Percentiles rank a stretch among this genome's conserved stretches.
Conservation (phyloP, 2,888 invertebrate genomes). For the Allolobophora icterica region DNA sequence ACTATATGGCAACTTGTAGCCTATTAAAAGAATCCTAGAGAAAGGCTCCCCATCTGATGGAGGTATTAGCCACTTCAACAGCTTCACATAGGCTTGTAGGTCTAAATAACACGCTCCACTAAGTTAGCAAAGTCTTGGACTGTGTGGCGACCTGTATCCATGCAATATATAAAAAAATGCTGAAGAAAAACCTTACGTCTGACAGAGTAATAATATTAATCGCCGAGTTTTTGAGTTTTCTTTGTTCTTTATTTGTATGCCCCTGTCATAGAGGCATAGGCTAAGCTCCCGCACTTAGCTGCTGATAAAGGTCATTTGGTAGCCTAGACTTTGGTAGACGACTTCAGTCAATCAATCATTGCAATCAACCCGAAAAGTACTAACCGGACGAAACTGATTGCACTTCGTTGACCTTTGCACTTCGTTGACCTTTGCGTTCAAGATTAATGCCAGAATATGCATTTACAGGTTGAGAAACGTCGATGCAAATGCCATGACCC, state of each 20-base stretch:
- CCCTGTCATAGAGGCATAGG: background rate
- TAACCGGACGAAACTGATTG: background rate
- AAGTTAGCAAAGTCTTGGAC: no score
- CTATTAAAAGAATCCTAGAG: background rate
- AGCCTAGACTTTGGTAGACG: background rate
- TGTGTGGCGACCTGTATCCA: no score
- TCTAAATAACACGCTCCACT: no score
- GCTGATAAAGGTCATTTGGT: background rate
- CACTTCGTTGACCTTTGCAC: background rate
- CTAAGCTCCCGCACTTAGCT: background rate
- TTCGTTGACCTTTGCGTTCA: background rate
- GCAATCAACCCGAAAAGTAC: background rate
- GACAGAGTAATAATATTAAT: background rate
- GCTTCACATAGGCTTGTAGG: no score
- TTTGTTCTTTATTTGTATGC: background rate
- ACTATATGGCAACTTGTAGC: background rate
- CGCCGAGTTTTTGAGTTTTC: background rate
- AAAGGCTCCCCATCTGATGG: background rate
- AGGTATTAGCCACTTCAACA: no score
- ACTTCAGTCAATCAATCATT: background rate
- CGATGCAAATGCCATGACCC: conserved; percentile 24
- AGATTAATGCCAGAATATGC: conserved; percentile 26
- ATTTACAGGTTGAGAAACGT: conserved; percentile 22
- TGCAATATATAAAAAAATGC: background rate
- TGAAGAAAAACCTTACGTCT: background rate